Percentiles rank a stretch among this genome's conserved stretches.
phyloP scores from a whole-genome alignment of 2,888 invertebrate genomes.

The Orchestes rusci region DNA sequence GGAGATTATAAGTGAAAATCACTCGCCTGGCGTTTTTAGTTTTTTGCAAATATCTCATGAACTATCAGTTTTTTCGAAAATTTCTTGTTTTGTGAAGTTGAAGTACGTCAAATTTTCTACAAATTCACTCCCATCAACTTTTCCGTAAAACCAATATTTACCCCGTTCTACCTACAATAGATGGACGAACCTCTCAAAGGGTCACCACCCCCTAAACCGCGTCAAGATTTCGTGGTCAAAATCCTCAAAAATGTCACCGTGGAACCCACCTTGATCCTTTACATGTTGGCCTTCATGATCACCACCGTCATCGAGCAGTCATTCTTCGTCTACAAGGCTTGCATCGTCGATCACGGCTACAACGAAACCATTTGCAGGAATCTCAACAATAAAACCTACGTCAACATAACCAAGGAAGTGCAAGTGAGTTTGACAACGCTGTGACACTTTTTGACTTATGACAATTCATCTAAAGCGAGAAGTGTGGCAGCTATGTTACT shows the following conservation, averaged over 20 bases:
- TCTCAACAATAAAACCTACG: slow-evolving; percentile 49
- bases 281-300: slow-evolving; percentile 81
- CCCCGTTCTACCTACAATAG: too few species aligned
- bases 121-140: too few species aligned
- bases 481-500: too few species aligned
- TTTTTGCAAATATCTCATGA: too few species aligned
- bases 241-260: slow-evolving; percentile 53
- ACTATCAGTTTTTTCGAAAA: too few species aligned
- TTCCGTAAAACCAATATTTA: too few species aligned
- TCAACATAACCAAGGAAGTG: slow-evolving; percentile 57
- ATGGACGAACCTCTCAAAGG: slow-evolving; percentile 22
- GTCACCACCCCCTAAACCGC: background rate
- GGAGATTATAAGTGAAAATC: too few species aligned
- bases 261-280: slow-evolving; percentile 81
- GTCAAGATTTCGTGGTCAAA: background rate
- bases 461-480: too few species aligned
- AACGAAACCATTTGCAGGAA: slow-evolving; percentile 61
- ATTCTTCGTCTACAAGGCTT: slow-evolving; percentile 71
- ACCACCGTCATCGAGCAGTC: slow-evolving; percentile 75
- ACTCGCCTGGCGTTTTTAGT: too few species aligned
- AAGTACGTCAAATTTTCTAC: too few species aligned
- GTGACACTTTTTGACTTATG: too few species aligned
- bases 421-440: slow-evolving; percentile 52
- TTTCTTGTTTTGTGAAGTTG: too few species aligned
- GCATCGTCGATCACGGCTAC: slow-evolving; percentile 64